These are phyloP conservation scores for Emmelina monodactyla DNA, from an alignment of 2,888 invertebrate species.

Conservation along the genomic window DNA sequence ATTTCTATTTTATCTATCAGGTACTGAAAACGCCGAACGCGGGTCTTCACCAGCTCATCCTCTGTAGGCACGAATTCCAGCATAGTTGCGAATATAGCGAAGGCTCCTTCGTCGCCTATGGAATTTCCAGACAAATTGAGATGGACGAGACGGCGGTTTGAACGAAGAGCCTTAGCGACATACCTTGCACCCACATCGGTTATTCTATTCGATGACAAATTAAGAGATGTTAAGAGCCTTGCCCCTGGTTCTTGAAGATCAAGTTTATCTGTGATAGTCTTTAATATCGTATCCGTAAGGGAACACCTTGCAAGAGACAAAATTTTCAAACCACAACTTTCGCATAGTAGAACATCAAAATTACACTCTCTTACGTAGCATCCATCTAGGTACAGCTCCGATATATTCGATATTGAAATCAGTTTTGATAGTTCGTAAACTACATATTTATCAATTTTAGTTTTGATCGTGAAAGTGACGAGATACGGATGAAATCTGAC, in stretches of 20 bases:
- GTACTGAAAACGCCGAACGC: constrained; percentile 3
- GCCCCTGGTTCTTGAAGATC: constrained; percentile 21
- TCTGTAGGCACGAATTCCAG: constrained; percentile 27
- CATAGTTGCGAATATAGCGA: constrained; percentile 25
- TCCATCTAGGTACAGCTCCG: neutral
- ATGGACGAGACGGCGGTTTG: constrained; percentile 38
- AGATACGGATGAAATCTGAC: neutral
- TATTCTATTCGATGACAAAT: constrained; percentile 38
- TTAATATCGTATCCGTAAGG: constrained; percentile 27
- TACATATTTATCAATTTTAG: neutral
- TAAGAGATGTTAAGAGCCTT: constrained; percentile 24
- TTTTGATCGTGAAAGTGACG: neutral
- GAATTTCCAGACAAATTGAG: constrained; percentile 37
- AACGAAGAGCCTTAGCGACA: constrained; percentile 29
- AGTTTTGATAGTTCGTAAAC: neutral
- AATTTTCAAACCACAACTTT: constrained; percentile 18
- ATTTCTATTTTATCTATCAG: neutral
- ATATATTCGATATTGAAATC: neutral
- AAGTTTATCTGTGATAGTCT: constrained; percentile 24
- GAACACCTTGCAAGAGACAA: constrained; percentile 31
- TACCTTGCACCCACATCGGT: constrained; percentile 34
- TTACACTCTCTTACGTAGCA: constrained; percentile 21
- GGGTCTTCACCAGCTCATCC: constrained; percentile 24
- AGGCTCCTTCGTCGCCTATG: constrained; percentile 30
- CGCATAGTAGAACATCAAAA: constrained; percentile 25